Evolutionary conservation across 2,113 vertebrate species (phyloP), one percentile per base, ranked within the genome.

Genomic region (Nipponia nippon): DNA sequence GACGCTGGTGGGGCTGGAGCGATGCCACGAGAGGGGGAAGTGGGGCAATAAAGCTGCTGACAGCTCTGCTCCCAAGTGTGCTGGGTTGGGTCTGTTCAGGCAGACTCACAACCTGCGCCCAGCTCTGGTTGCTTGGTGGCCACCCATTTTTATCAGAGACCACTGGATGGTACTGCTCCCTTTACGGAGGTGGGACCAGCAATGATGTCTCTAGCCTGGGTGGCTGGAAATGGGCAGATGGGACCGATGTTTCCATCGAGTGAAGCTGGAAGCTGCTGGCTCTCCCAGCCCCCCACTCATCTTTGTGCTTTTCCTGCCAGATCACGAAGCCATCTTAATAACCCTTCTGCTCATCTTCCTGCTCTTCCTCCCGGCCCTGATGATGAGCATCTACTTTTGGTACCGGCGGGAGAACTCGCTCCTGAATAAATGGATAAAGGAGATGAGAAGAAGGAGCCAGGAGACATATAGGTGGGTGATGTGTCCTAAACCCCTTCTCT

Each of bases 291-390:
- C 53, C 4, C 1, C 5, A 6, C 13, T 65, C 7, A 3, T 19
- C 40, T 50, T 79, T 58, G 30, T 82, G 53, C 44, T 61, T 23
- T 77, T 15, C 53, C 40, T 36, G 49, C 55, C 98, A 99, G 99
- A 95, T 89, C 97, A 97, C 1, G 92, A 98, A 17, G 95, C 98
- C 75, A 89, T 99, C 91, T 94, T 99, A 38, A 85, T 93, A 11
- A 97, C 97, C 3, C 75, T 99, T 66, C 95, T 99, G 38, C 98
- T 99, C 76, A 94, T 98, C 92, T 99, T 98, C 97, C 97, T 99
- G 66, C 96, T 99, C 87, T 81, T 99, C 49, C 97, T 99, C 58
- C 98, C 98, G 5, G 87, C 96, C 1, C 95, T 98, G n/a, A 32
- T 59, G 18, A 91, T 98, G 49, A 96, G 97, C 87, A 69, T 98